phyloP scores from a whole-genome alignment of 2,888 invertebrate genomes.

The Linnaemya tessellans region DNA sequence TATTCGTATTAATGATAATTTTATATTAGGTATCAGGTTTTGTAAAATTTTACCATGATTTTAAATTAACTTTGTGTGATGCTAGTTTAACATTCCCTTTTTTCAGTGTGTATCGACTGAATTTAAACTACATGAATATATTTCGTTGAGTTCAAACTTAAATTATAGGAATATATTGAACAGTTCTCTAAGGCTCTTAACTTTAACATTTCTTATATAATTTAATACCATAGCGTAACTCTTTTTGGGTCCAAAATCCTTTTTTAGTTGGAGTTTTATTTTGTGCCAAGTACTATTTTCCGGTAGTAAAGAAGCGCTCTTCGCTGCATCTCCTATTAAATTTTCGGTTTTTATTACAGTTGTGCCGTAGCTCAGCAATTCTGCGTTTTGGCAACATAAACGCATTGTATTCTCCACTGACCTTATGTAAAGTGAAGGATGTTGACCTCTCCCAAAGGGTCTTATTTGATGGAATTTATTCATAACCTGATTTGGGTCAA shows the following conservation, averaged over 20 bases:
- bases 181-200: conserved; percentile 4
- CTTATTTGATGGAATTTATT: too few species aligned
- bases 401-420: conserved; percentile 5
- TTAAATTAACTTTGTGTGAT: too few species aligned
- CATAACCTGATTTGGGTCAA: not conserved
- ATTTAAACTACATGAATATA: too few species aligned
- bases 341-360: conserved; percentile 1
- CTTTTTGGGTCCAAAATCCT: not conserved
- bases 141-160: too few species aligned
- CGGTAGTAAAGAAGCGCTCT: not conserved
- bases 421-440: not conserved
- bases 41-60: too few species aligned
- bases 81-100: too few species aligned
- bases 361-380: not conserved
- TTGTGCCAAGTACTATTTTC: not conserved
- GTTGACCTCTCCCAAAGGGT: too few species aligned
- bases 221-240: conserved; percentile 4
- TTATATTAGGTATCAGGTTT: too few species aligned
- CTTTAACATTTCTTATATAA: conserved; percentile 9
- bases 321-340: not conserved
- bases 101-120: too few species aligned
- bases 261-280: not conserved
- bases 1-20: too few species aligned
- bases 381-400: not conserved
- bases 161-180: not conserved